phyloP scores from a whole-genome alignment of 2,797 vertebrate genomes.

The Falco cherrug region DNA sequence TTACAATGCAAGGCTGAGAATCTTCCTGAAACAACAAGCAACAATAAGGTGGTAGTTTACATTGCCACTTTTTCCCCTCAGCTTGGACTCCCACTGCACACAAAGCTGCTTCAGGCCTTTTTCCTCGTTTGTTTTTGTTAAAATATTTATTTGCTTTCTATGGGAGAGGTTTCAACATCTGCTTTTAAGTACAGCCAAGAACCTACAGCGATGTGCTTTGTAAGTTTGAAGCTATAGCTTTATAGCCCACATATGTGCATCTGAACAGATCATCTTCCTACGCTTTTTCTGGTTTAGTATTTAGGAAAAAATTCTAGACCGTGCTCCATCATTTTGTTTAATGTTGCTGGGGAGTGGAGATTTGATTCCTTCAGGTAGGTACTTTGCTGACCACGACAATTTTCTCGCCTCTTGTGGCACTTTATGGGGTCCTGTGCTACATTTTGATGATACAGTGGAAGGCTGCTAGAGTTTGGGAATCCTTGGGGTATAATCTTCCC shows the following conservation, averaged over 20 bases:
- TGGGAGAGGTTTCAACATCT: conserved; percentile 18
- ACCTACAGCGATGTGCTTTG: neutral
- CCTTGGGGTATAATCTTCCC: neutral
- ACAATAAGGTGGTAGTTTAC: neutral
- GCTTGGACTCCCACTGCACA: neutral
- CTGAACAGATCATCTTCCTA: neutral
- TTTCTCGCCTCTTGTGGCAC: neutral
- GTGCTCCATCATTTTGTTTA: neutral
- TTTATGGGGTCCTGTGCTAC: neutral
- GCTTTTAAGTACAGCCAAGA: neutral
- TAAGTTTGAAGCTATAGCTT: neutral
- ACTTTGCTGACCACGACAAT: neutral
- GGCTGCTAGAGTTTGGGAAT: neutral
- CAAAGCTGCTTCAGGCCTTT: neutral
- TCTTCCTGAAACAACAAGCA: neutral
- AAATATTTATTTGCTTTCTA: conserved; percentile 33
- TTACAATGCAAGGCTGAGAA: neutral
- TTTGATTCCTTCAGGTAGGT: neutral
- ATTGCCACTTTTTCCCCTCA: neutral
- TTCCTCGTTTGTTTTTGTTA: neutral
- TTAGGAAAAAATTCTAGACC: neutral
- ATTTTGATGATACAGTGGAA: neutral
- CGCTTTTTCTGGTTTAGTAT: neutral
- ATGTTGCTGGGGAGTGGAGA: neutral
- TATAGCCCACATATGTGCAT: fast-evolving